Evolutionary conservation across 2,888 invertebrate genomes (phyloP), one percentile per base, ranked within the genome.

Genomic region (Hypomecis atomaria): DNA sequence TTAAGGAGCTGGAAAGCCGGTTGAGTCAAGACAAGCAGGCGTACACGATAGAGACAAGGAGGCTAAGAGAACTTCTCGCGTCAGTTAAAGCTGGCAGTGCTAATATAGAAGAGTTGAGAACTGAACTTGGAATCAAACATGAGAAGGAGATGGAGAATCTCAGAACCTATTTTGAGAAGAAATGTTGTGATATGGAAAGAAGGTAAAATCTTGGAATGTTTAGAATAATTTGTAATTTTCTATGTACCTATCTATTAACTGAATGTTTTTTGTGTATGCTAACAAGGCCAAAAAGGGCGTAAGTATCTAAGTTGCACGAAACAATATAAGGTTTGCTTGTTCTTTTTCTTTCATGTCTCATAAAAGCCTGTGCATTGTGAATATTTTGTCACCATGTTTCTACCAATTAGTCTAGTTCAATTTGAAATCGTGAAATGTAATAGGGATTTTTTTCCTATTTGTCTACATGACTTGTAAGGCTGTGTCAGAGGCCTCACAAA

Each of bases 111-210:
- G 90, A 92, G 11, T 73, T 95, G 48, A 89, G 94, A 59, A 84
- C 90, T 37, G 96, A 96, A 75, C 83, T 96, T 37, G 94, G 95
- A 59, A 79, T 86, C 5, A 95, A 95, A 75, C 96, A 97, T 85
- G 93, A 95, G 42, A 94, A 94, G 69, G 96, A 97, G 82, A 95
- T 97, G 95, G 96, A 96, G 82, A 95, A 96, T 78, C 83, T 97
- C 59, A 92, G 97, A 50, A 96, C 94, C 8, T 97, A 97, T 78
- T 97, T 96, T 78, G 97, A 97, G 78, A 94, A 95, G 77, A 96
- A 96, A 79, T 97, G 96, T 79, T 94, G 95, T 0, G 96, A 97
- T 75, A 94, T 97, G 85, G 96, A 96, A 79, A 96, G 96, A 77
- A 96, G 96, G 94, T 96, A 84, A 86, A 6, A 5, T 6, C 10